Evolutionary conservation across 2,888 invertebrate species (phyloP).

Genomic region (Apotomis capreana): DNA sequence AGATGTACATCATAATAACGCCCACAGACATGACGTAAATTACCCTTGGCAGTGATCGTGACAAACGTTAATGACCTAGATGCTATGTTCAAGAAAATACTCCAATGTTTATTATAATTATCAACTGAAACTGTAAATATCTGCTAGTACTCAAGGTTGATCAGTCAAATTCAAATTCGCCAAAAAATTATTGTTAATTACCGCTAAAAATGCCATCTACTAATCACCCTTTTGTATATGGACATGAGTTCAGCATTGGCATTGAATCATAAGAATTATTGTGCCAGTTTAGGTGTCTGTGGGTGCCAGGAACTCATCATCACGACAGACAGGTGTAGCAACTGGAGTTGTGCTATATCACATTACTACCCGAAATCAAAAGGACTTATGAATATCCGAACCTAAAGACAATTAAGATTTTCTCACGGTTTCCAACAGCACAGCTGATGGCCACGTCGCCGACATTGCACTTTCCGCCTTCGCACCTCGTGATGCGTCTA

Average conservation of each 20-base stretch:
- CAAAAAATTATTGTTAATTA: neutral
- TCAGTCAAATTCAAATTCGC: neutral
- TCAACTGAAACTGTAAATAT: neutral
- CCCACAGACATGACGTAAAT: conserved; percentile 56
- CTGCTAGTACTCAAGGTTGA: conserved; percentile 1
- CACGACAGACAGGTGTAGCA: conserved; percentile 53
- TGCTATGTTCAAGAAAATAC: conserved; percentile 61
- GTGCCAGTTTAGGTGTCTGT: conserved; percentile 55
- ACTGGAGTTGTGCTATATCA: conserved; percentile 41
- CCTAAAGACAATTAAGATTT: neutral
- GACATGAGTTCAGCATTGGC: conserved; percentile 50
- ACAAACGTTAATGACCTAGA: conserved; percentile 71
- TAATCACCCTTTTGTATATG: neutral
- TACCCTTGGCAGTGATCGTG: conserved; percentile 74
- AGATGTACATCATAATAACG: conserved; percentile 50
- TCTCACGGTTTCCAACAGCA: neutral
- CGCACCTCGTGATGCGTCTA: conserved; percentile 9
- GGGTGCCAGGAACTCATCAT: conserved; percentile 52
- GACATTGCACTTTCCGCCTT: neutral
- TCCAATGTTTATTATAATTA: conserved; percentile 43
- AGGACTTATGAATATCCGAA: neutral
- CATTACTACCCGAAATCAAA: neutral
- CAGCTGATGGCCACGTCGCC: neutral
- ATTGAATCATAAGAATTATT: conserved; percentile 61
- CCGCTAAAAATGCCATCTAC: neutral